Percentiles rank a stretch among this genome's conserved stretches.
These are phyloP conservation scores for Trachelus troglodyta DNA, from an alignment of 2,888 invertebrate genomes.

Conservation along the genomic window DNA sequence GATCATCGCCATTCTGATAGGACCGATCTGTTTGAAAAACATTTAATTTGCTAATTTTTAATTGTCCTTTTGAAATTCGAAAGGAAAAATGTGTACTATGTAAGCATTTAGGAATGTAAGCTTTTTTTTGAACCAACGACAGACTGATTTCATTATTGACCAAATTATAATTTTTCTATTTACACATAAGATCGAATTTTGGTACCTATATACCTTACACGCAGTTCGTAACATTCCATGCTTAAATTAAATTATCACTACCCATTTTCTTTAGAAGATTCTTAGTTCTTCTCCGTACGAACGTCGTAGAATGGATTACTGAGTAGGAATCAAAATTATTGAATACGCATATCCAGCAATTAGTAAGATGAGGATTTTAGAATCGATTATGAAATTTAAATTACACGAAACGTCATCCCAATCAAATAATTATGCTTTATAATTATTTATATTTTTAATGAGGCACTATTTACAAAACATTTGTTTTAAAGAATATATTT, in stretches of 20 bases:
- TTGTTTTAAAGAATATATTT: not conserved
- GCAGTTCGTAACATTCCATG: not conserved
- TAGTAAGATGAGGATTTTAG: not conserved
- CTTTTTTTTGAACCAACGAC: not conserved
- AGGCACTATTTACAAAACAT: not conserved
- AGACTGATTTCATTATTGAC: not conserved
- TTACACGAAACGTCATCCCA: not conserved
- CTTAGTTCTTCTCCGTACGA: not conserved
- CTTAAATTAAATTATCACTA: not conserved
- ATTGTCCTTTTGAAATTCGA: not conserved
- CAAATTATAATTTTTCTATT: not conserved
- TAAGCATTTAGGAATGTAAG: not conserved
- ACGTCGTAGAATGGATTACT: not conserved
- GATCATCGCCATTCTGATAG: not conserved
- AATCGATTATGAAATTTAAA: not conserved
- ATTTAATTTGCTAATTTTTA: not conserved
- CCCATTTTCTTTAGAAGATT: not conserved
- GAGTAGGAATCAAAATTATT: not conserved
- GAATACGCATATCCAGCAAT: not conserved
- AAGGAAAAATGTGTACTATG: not conserved
- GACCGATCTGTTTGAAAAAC: not conserved
- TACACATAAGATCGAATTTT: not conserved
- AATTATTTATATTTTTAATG: not conserved
- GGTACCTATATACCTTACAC: not conserved
- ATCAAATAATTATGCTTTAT: not conserved